Conservation (phyloP, 2,113 vertebrate genomes). For the Alectura lathami region DNA sequence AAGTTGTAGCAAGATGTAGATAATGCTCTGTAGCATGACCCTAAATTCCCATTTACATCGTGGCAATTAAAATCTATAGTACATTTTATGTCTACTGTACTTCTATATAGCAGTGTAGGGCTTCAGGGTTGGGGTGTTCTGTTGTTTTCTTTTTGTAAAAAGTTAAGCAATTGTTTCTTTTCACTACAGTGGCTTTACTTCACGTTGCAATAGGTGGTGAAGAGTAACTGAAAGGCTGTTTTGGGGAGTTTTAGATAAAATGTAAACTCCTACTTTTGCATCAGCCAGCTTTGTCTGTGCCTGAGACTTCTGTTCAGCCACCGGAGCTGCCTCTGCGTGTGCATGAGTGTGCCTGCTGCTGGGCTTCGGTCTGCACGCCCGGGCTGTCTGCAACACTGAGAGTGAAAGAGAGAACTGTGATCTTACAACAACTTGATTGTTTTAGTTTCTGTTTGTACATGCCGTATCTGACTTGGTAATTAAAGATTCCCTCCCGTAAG, state of each 20-base stretch:
- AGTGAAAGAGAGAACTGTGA: background rate
- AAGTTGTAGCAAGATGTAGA: constrained; percentile 62
- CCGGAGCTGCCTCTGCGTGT: background rate
- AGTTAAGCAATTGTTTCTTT: background rate
- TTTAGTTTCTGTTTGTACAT: background rate
- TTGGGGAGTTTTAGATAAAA: background rate
- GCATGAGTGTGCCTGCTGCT: background rate
- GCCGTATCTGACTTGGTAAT: background rate
- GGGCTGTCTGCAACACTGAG: background rate
- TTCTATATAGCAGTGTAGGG: background rate
- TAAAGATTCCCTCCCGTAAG: background rate
- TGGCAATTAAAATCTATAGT: constrained; percentile 70
- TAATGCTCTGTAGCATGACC: constrained; percentile 65
- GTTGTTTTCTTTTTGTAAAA: background rate
- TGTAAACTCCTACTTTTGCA: background rate
- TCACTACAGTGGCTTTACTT: background rate
- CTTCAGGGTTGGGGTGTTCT: background rate
- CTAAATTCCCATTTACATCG: constrained; percentile 71
- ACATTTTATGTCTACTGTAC: constrained; percentile 14
- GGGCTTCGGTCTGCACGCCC: background rate
- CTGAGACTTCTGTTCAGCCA: background rate
- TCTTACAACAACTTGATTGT: background rate
- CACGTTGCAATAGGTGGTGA: background rate
- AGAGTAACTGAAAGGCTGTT: background rate
- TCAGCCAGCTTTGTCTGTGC: background rate